Percentiles rank a stretch among this genome's conserved stretches.
phyloP scores from a whole-genome alignment of 2,797 vertebrate genomes.

The Natrix natrix region DNA sequence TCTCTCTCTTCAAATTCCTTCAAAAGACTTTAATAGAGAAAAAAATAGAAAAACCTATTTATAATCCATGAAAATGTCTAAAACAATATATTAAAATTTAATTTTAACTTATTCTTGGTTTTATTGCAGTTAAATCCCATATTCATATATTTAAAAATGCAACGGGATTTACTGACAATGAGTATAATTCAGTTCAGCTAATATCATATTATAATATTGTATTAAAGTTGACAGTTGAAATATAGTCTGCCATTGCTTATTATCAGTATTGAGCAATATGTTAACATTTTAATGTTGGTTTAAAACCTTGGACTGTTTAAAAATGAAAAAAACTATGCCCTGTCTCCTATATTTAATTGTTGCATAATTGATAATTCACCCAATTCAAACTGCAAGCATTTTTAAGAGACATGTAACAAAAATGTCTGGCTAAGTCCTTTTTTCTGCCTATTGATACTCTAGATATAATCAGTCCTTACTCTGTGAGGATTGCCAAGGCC shows the following conservation, averaged over 20 bases:
- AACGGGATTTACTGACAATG: neutral
- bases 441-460: neutral
- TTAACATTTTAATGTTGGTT: neutral
- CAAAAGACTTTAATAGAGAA: neutral
- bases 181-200: neutral
- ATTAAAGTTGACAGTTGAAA: neutral
- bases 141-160: neutral
- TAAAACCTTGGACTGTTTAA: neutral
- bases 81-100: neutral
- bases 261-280: neutral
- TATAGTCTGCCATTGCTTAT: neutral
- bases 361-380: neutral
- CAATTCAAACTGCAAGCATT: neutral
- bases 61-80: neutral
- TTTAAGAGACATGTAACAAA: neutral
- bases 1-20: neutral
- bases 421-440: neutral
- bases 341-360: neutral
- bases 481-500: neutral
- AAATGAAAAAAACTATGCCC: neutral
- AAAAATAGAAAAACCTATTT: neutral
- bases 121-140: neutral
- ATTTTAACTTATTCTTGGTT: neutral
- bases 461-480: neutral
- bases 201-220: neutral